phyloP scores from a whole-genome alignment of 2,797 vertebrate genomes.

The Sebastes trivittatus region DNA sequence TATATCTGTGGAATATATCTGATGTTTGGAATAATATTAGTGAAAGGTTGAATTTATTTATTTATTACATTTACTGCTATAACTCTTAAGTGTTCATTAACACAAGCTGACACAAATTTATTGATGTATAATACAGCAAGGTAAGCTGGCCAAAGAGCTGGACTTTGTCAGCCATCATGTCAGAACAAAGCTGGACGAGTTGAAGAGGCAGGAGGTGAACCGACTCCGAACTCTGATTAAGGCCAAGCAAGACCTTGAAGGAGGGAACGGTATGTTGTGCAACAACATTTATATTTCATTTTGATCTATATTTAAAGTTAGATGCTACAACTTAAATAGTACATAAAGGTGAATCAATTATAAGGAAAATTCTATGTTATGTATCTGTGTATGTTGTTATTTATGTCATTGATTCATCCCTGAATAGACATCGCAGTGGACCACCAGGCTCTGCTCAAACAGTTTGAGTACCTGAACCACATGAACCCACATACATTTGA shows the following conservation, averaged over 20 bases:
- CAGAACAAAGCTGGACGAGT: constrained; percentile 93
- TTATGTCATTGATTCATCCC: background rate
- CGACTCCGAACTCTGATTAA: constrained; percentile 94
- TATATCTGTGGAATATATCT: too few relatives aligned
- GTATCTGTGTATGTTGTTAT: background rate
- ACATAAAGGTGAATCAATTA: background rate
- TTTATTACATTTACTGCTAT: background rate
- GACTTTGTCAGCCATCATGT: constrained; percentile 97
- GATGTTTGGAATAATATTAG: background rate
- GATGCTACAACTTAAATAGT: background rate
- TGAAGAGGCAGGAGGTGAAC: constrained; percentile 96
- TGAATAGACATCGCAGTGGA: constrained; percentile 89
- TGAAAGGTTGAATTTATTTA: background rate
- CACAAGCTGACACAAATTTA: background rate
- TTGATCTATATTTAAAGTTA: background rate
- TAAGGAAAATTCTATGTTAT: background rate
- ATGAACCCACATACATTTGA: constrained; percentile 97
- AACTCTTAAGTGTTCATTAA: background rate
- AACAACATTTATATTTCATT: background rate
- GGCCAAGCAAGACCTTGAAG: constrained; percentile 93
- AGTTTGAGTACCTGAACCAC: constrained; percentile 97
- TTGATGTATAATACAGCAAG: constrained; percentile 83
- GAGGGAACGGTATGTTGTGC: constrained; percentile 84
- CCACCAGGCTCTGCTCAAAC: constrained; percentile 93
- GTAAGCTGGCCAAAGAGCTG: constrained; percentile 94